phyloP scores from a whole-genome alignment of 2,797 vertebrate genomes.

The Enteromius treurensis region DNA sequence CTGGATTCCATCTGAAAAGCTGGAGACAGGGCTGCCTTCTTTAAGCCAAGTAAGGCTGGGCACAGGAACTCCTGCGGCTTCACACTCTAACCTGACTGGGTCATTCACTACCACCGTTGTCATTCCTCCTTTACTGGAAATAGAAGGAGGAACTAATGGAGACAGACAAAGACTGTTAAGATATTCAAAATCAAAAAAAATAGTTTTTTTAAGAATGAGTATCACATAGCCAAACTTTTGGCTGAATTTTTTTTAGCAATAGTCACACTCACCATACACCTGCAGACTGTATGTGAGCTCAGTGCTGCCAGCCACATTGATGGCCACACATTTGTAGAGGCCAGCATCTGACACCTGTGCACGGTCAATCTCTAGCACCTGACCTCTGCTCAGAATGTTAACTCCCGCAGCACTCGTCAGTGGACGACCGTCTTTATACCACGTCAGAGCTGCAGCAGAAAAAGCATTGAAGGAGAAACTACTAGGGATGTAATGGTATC shows the following conservation, averaged over 20 bases:
- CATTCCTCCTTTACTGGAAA: conserved; percentile 83
- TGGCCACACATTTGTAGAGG: conserved; percentile 88
- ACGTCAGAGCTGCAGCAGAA: conserved; percentile 80
- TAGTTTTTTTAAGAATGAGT: neutral
- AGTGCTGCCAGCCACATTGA: conserved; percentile 85
- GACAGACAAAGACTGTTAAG: neutral
- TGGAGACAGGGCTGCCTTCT: conserved; percentile 93
- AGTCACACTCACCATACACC: conserved; percentile 84
- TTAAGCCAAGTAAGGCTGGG: conserved; percentile 96
- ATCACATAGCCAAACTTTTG: neutral
- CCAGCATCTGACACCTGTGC: conserved; percentile 88
- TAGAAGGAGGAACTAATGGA: conserved; percentile 85
- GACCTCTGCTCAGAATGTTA: conserved; percentile 80
- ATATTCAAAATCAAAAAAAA: neutral
- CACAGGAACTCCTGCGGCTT: conserved; percentile 90
- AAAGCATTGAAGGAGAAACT: neutral
- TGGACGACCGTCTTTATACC: conserved; percentile 89
- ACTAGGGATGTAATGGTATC: too few relatives aligned
- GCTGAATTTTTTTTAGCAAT: neutral
- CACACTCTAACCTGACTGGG: conserved; percentile 86
- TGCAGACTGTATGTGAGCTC: conserved; percentile 86
- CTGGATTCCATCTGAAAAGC: conserved; percentile 87
- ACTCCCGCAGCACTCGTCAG: conserved; percentile 75
- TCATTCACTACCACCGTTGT: conserved; percentile 91
- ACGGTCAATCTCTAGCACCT: conserved; percentile 81